These are phyloP conservation scores for Acanthurus lineatus DNA, from an alignment of 2,797 vertebrate genomes.

Conservation along the genomic window DNA sequence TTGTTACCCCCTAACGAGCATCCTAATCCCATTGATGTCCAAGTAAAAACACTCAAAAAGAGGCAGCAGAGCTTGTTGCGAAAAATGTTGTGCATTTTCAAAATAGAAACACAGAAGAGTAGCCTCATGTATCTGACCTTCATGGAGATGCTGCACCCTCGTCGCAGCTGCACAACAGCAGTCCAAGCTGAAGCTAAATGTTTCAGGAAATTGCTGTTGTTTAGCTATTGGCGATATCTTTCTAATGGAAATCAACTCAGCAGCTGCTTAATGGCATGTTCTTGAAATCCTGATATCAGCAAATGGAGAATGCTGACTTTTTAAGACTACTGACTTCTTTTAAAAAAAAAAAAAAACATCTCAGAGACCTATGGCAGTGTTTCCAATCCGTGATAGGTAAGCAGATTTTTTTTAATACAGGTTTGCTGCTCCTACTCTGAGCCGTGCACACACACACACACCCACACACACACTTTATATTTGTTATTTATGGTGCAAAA, in stretches of 20 bases:
- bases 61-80: background rate
- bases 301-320: conserved; percentile 56
- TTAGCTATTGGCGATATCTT: conserved; percentile 53
- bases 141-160: conserved; percentile 22
- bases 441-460: background rate
- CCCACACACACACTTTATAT: background rate
- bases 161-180: conserved; percentile 48
- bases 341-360: conserved; percentile 6
- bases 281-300: conserved; percentile 60
- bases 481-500: conserved; percentile 34
- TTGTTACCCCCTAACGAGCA: conserved; percentile 26
- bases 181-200: conserved; percentile 49
- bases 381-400: conserved; percentile 23
- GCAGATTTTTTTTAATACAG: conserved; percentile 13
- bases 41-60: conserved; percentile 6
- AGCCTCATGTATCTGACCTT: conserved; percentile 12
- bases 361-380: conserved; percentile 19
- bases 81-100: conserved; percentile 13
- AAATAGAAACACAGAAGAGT: too few relatives aligned
- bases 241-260: conserved; percentile 55
- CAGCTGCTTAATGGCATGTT: conserved; percentile 63
- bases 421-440: conserved; percentile 1
- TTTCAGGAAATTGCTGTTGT: conserved; percentile 49
- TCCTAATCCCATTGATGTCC: conserved; percentile 17
- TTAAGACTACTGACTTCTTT: conserved; percentile 18